Evolutionary conservation across 1,140 invertebrate genomes (phyloP), one percentile per base, ranked within the genome.

Genomic region (Homarus americanus): DNA sequence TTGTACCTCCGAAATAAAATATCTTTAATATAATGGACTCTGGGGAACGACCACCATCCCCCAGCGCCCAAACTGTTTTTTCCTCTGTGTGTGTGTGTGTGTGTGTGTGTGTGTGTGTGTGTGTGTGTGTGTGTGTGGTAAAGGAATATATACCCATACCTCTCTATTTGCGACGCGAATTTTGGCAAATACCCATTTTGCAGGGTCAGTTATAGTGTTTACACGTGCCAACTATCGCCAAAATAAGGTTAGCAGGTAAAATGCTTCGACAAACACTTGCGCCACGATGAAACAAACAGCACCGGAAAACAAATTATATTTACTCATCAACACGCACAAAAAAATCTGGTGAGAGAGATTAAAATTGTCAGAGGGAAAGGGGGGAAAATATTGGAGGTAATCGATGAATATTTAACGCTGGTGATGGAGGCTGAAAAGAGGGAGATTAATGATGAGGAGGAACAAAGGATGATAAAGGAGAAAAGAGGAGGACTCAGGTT

Each of bases 391-490:
- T 5, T 4, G 10, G 2, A 78, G 75, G 7, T 38, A 40, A 78
- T 78, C 75, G 40, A 78, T 78, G 75, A 78, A 78, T 78, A 41
- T 17, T 78, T 78, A 78, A 78, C 75, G 44, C 12, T 5, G 44
- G 44, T 49, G 75, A 41, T 78, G 75, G 41, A 38, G 44, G 75
- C n/a, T n/a, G 41, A 38, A 38, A 38, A 41, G 75, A 40, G 75
- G 75, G 75, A 40, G 75, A 78, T 78, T 78, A 78, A 78, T 78
- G 75, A 41, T n/a, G 28, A 78, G 28, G 10, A 78, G 75, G 75
- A 41, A 78, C 75, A 78, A 78, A 41, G 75, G 41, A 41, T 78
- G 75, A 41, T 78, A 78, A 7, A 78, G 75, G 41, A 38, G 38
- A 9, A 78, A 41, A 41, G 75, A 38, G 44, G 38, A 38, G 38